Conservation (phyloP, 1,140 invertebrate genomes). For the Heliothis virescens region DNA sequence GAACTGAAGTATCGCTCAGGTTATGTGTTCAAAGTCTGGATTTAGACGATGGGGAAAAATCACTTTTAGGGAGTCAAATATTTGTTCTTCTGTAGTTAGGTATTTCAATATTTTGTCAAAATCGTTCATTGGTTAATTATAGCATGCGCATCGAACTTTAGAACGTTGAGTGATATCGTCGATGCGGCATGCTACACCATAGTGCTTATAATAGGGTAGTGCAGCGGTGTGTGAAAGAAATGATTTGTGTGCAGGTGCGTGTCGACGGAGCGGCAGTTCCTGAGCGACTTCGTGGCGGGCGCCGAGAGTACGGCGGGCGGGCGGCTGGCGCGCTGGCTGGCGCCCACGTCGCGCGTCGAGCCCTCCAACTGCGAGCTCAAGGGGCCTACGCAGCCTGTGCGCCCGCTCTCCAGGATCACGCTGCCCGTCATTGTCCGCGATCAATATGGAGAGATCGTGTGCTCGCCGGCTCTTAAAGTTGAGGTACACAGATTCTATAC, state of each 20-base stretch:
- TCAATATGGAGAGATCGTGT: conserved; percentile 96
- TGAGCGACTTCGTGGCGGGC: conserved; percentile 96
- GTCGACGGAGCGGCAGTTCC: conserved; percentile 96
- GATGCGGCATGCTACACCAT: neutral
- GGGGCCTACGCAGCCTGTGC: conserved; percentile 91
- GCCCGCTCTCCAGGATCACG: conserved; percentile 93
- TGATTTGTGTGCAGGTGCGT: conserved; percentile 65
- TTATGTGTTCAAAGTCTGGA: too few relatives aligned
- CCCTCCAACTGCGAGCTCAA: conserved; percentile 94
- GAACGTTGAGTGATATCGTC: too few relatives aligned
- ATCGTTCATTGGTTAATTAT: too few relatives aligned
- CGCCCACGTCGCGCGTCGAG: conserved; percentile 97
- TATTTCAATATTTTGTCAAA: too few relatives aligned
- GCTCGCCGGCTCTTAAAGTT: conserved; percentile 95
- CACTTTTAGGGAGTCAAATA: too few relatives aligned
- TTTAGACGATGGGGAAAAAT: too few relatives aligned
- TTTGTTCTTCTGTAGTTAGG: too few relatives aligned
- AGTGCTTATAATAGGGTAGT: neutral
- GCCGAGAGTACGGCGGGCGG: conserved; percentile 95
- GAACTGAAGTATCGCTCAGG: too few relatives aligned
- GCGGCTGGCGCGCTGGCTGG: conserved; percentile 96
- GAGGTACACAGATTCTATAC: conserved; percentile 85
- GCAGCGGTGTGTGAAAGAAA: too few relatives aligned
- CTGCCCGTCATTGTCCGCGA: conserved; percentile 95
- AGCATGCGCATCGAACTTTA: too few relatives aligned